Base-by-base conservation (phyloP, 2,113 vertebrate genomes). In the Lophotis ruficrista region DNA sequence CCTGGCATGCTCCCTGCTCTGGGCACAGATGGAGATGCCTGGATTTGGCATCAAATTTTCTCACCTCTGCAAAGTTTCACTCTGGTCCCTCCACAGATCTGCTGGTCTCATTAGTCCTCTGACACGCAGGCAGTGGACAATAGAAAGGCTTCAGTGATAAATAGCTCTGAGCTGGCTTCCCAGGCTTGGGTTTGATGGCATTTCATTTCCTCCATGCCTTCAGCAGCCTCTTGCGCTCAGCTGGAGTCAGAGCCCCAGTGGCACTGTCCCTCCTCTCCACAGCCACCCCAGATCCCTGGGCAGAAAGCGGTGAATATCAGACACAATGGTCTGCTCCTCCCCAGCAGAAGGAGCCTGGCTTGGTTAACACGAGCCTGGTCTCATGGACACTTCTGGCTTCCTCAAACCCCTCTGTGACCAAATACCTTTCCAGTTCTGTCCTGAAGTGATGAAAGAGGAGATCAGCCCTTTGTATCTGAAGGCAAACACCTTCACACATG, bases 141-240 rank as follows among this genome's bases (percentile, higher is more conserved):
- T 25, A 23, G n/a, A 37, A 56, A 41, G n/a, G 4, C 2, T 17
- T 43, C 0, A 0, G 19, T 75, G 30, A 41, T 23, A 24, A 66
- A 7, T 8, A 89, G 12, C 37, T 75, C 71, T 66, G n/a, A 71
- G 47, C 37, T 56, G 70, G 12, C 35, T 65, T 38, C 51, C 25
- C 66, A 83, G 50, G 45, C 33, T n/a, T 47, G 12, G 35, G 21
- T 57, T 33, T 33, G 80, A 7, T 38, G 27, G 21, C 19, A 30
- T 7, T 31, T 87, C 57, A 6, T 68, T 30, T 25, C 33, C 54
- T 61, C 28, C 3, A 1, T n/a, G 61, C 47, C 76, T 24, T 5
- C 79, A 69, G 66, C 61, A 87, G 6, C 73, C 69, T 45, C 23
- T 58, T 25, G 7, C 0, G 1, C 31, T 45, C 73, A 58, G n/a